Conservation (phyloP, 2,797 vertebrate species). For the Diglossa cyanea region DNA sequence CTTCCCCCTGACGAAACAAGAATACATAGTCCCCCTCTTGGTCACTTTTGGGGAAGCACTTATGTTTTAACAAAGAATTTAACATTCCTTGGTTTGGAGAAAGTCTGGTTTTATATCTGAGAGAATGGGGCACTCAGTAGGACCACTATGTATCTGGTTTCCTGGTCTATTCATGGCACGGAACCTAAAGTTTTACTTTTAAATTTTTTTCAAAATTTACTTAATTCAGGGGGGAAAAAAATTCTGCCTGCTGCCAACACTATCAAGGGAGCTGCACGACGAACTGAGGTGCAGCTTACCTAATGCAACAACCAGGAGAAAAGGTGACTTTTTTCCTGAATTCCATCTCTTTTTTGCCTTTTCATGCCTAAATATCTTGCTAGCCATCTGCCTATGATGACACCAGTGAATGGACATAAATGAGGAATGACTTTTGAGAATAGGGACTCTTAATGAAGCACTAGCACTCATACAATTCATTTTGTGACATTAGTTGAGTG, state of each 20-base stretch:
- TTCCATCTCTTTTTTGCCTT: background rate
- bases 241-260: background rate
- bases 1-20: background rate
- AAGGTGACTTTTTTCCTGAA: background rate
- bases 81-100: background rate
- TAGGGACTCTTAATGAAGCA: background rate
- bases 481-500: background rate
- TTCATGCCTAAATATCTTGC: background rate
- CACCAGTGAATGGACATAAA: background rate
- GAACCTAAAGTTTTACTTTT: background rate
- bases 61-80: background rate
- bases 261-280: accelerated
- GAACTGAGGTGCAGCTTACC: background rate
- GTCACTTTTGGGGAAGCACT: background rate
- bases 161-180: background rate
- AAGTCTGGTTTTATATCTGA: background rate
- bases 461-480: background rate
- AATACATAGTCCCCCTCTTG: background rate
- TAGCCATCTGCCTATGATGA: background rate
- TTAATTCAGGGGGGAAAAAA: accelerated
- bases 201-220: background rate
- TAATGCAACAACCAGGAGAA: background rate
- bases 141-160: background rate
- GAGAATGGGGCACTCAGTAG: background rate
- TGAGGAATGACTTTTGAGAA: background rate